A percentile compares a stretch with the other conserved stretches of the same genome.
Conservation (phyloP, 2,113 vertebrate genomes). For the Triplophysa rosa region DNA sequence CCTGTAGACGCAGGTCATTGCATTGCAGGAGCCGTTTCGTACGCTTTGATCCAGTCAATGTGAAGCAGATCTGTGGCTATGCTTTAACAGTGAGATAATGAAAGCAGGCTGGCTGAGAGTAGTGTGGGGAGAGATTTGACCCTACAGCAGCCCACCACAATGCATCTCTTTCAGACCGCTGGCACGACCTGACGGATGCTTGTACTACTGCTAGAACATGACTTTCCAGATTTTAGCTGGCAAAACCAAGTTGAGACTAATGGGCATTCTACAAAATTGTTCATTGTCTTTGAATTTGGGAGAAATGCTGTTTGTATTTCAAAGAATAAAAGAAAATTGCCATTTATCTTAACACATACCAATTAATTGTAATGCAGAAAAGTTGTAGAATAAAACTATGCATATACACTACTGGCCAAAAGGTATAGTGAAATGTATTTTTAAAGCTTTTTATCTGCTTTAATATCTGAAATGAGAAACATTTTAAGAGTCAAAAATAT, state of each 20-base stretch:
- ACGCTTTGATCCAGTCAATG: constrained; percentile 69
- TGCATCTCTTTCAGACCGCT: constrained; percentile 59
- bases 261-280: too few species aligned
- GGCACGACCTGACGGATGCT: constrained; percentile 28
- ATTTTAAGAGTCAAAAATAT: too few species aligned
- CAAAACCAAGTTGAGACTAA: constrained; percentile 48
- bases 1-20: constrained; percentile 67
- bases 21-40: constrained; percentile 51
- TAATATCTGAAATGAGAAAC: too few species aligned
- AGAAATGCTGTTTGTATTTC: too few species aligned
- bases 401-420: too few species aligned
- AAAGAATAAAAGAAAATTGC: too few species aligned
- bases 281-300: too few species aligned
- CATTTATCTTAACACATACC: too few species aligned
- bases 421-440: too few species aligned
- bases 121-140: constrained; percentile 39
- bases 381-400: too few species aligned
- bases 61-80: constrained; percentile 64
- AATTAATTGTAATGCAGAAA: too few species aligned
- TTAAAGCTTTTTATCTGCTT: too few species aligned
- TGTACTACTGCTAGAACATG: constrained; percentile 41
- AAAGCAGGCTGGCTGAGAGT: constrained; percentile 48
- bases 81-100: constrained; percentile 54
- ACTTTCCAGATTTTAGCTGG: constrained; percentile 57
- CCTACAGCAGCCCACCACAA: constrained; percentile 49